These are phyloP conservation scores for Plebejus anna DNA, from an alignment of 2,888 invertebrate genomes.

Conservation along the genomic window DNA sequence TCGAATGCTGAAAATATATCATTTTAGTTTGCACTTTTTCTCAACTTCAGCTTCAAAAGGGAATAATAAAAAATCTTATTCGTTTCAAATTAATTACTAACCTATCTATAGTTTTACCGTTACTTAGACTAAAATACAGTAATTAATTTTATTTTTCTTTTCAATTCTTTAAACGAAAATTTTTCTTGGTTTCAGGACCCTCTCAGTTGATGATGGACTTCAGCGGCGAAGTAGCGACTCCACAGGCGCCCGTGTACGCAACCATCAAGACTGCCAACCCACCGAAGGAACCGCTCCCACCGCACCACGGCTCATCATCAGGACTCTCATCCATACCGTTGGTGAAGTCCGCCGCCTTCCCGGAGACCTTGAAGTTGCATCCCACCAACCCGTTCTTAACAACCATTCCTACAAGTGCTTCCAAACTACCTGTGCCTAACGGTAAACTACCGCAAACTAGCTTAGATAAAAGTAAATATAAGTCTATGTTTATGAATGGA, in stretches of 20 bases:
- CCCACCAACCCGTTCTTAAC: conserved; percentile 76
- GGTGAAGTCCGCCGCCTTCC: conserved; percentile 54
- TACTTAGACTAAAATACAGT: neutral
- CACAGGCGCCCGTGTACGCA: conserved; percentile 70
- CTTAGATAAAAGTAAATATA: conserved; percentile 60
- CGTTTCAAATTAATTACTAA: neutral
- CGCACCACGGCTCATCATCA: conserved; percentile 56
- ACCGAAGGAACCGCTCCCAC: conserved; percentile 53
- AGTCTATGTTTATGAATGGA: conserved; percentile 49
- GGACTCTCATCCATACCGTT: conserved; percentile 59
- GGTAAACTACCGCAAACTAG: conserved; percentile 55
- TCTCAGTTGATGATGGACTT: conserved; percentile 66
- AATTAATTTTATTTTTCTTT: neutral
- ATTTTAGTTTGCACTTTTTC: neutral
- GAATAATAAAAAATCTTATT: neutral
- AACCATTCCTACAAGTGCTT: conserved; percentile 67
- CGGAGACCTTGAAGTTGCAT: conserved; percentile 64
- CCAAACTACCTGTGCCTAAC: conserved; percentile 69
- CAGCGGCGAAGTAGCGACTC: conserved; percentile 55
- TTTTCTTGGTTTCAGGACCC: conserved; percentile 63
- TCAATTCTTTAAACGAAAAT: neutral
- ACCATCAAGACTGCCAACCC: conserved; percentile 63
- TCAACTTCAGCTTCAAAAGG: neutral
- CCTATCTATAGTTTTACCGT: neutral
- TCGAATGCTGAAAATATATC: neutral